A percentile compares a stretch with the other conserved stretches of the same genome.
Conservation (phyloP, 2,113 vertebrate genomes). For the Oxygymnocypris stewartii region DNA sequence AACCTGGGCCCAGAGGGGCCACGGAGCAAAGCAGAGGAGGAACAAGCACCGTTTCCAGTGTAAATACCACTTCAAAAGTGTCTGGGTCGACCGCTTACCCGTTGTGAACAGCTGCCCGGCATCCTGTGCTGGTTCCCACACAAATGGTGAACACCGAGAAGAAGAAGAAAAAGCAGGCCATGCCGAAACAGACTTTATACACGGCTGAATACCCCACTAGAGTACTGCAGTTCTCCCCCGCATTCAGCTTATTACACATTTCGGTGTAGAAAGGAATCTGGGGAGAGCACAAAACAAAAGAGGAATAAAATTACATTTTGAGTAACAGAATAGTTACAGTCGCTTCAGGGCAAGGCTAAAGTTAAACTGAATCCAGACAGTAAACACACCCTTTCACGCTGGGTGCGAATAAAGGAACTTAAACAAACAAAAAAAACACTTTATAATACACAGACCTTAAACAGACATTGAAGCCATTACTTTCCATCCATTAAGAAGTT, state of each 20-base stretch:
- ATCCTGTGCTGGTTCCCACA: slow-evolving; percentile 85
- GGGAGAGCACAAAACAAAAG: slow-evolving; percentile 18
- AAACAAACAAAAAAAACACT: background rate
- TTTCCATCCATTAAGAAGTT: background rate
- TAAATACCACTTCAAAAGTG: slow-evolving; percentile 4
- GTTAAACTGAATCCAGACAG: background rate
- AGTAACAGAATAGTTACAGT: background rate
- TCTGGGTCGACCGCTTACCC: slow-evolving; percentile 76
- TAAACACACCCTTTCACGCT: background rate
- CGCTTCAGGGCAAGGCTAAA: background rate
- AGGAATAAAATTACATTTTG: background rate
- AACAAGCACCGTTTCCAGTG: slow-evolving; percentile 18
- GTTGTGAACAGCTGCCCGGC: slow-evolving; percentile 90
- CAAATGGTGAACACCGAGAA: slow-evolving; percentile 86
- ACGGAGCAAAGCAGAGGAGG: background rate
- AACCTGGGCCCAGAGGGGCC: slow-evolving; percentile 2
- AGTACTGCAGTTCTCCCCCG: slow-evolving; percentile 85
- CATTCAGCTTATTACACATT: slow-evolving; percentile 84
- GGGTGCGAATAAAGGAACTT: background rate
- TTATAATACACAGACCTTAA: background rate
- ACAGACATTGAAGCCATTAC: background rate
- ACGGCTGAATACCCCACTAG: slow-evolving; percentile 94
- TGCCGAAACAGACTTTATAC: slow-evolving; percentile 96
- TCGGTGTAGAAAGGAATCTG: slow-evolving; percentile 88
- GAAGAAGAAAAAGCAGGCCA: slow-evolving; percentile 94